A percentile compares a stretch with the other conserved stretches of the same genome.
Evolutionary conservation across 2,888 invertebrate genomes (phyloP).

Genomic region (Julus scandinavius): DNA sequence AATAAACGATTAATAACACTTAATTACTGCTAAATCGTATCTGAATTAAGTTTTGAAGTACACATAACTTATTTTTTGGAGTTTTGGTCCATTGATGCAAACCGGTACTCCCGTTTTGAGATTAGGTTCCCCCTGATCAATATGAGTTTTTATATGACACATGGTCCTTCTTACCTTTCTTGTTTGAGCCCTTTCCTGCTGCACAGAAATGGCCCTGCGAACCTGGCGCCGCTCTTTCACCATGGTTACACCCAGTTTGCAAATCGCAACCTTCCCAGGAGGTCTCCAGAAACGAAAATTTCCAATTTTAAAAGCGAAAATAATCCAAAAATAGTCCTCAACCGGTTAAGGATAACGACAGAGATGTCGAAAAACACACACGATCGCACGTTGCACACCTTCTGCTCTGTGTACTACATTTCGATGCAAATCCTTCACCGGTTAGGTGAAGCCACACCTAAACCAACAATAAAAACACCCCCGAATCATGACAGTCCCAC

Average conservation of each 20-base stretch:
- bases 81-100: too few species aligned
- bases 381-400: not conserved
- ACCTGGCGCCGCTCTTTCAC: not conserved
- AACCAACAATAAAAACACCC: constrained; percentile 39
- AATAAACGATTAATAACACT: too few species aligned
- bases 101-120: too few species aligned
- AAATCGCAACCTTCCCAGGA: not conserved
- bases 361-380: not conserved
- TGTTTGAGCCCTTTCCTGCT: constrained; percentile 13
- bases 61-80: too few species aligned
- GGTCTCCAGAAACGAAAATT: not conserved
- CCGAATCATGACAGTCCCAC: not conserved
- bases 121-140: too few species aligned
- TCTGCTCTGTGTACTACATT: not conserved
- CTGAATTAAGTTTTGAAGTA: too few species aligned
- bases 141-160: not conserved
- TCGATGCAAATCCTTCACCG: not conserved
- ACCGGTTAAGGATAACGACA: not conserved
- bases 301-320: not conserved
- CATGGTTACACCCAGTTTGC: not conserved
- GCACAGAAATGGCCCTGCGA: not conserved
- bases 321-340: constrained; percentile 16
- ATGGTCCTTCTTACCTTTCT: not conserved
- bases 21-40: too few species aligned
- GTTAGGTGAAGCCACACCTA: constrained; percentile 30